Conservation (phyloP, 1,140 invertebrate genomes). For the Pogonomyrmex californicus region DNA sequence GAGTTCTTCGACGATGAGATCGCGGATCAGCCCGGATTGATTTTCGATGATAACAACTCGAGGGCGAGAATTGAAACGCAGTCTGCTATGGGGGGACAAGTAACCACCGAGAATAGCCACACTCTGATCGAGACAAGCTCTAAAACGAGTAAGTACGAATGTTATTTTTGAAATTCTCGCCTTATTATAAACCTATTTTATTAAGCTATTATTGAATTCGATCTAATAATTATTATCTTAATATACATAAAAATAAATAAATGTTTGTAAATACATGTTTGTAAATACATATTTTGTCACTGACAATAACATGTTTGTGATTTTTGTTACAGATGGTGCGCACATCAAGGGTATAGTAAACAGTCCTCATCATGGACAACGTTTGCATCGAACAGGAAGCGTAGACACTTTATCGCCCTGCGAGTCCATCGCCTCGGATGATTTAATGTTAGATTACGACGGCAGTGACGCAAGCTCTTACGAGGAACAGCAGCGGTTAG, state of each 20-base stretch:
- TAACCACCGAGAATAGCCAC: conserved; percentile 81
- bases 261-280: neutral
- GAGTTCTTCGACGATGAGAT: conserved; percentile 96
- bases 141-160: conserved; percentile 80
- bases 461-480: conserved; percentile 90
- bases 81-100: conserved; percentile 80
- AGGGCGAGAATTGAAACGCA: conserved; percentile 77
- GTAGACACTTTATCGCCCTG: conserved; percentile 92
- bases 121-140: conserved; percentile 81
- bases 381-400: conserved; percentile 89
- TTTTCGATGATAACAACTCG: conserved; percentile 90
- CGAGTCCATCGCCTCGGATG: conserved; percentile 93
- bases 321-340: conserved; percentile 66
- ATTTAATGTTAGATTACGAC: conserved; percentile 94
- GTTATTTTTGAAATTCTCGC: conserved; percentile 18
- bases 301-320: neutral
- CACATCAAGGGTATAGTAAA: conserved; percentile 80
- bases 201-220: neutral
- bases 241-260: conserved; percentile 15
- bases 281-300: neutral
- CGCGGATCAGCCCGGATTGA: conserved; percentile 94
- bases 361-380: conserved; percentile 83
- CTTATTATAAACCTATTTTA: neutral
- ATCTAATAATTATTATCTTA: neutral
- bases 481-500: conserved; percentile 90